Evolutionary conservation across 1,140 invertebrate species (phyloP), one percentile per base, ranked within the genome.

Genomic region (Microplitis mediator): DNA sequence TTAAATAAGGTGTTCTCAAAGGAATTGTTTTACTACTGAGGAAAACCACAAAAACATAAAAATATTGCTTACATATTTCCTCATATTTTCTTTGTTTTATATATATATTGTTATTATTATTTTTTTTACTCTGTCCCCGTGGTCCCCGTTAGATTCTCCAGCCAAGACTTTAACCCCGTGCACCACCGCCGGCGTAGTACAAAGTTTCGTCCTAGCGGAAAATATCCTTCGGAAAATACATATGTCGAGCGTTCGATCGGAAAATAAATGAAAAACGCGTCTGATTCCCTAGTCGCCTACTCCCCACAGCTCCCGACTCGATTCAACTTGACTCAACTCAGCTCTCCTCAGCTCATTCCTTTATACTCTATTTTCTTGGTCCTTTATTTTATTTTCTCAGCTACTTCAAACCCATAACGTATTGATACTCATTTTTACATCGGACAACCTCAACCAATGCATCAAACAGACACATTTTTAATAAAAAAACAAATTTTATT

Each of bases 261-360:
- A 76, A 74, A 76, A 74, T 76, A 69, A 60, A 72, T 65, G 75
- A 71, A 74, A 76, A 76, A 76, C 69, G 60, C 65, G 52, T 65
- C 62, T 65, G 70, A 65, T 65, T 66, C 63, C 70, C 62, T 34
- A 58, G 62, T 14, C 70, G 52, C 50, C 51, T 66, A 45, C 65
- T 72, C 14, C 63, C 16, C 5, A 34, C 23, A 31, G 14, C 32
- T 32, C 65, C 11, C 23, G 51, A 54, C 16, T n/a, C 13, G 9
- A 54, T 13, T 13, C 11, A 54, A 11, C 51, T n/a, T 13, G 1
- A 50, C 45, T 9, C 6, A 6, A 50, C 45, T 9, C 45, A 11
- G 51, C 16, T 54, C 11, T 54, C 11, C 16, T 14, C 11, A n/a
- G 45, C 45, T 50, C 6, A 50, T 50, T 6, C 45, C 13, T 6